phyloP scores from a whole-genome alignment of 2,797 vertebrate genomes.

The Myotis vivesi region DNA sequence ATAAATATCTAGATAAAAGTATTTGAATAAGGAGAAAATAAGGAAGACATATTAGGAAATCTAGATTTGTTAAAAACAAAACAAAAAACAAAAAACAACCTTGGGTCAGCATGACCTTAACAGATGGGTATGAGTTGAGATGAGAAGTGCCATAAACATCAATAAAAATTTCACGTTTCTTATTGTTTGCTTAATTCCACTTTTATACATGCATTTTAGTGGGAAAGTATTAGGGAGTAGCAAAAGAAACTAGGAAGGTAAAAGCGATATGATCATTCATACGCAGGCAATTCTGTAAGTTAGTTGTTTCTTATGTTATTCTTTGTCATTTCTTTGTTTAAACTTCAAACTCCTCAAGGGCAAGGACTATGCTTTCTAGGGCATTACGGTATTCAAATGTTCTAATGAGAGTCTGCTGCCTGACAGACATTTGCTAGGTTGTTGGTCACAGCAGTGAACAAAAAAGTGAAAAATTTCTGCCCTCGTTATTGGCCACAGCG shows the following conservation, averaged over 20 bases:
- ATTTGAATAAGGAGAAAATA: not conserved
- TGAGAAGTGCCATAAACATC: not conserved
- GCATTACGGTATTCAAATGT: not conserved
- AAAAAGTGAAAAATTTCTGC: not conserved
- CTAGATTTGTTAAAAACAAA: not conserved
- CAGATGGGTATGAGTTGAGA: not conserved
- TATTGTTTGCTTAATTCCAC: not conserved
- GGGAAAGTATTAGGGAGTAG: not conserved
- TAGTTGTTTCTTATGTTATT: not conserved
- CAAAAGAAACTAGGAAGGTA: not conserved
- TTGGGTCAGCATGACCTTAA: not conserved
- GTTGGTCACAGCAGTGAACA: not conserved
- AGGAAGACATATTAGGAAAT: not conserved
- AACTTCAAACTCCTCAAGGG: not conserved
- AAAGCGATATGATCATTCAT: not conserved
- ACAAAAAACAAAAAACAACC: not conserved
- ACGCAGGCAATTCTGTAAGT: not conserved
- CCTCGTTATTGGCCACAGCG: not conserved
- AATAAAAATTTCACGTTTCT: not conserved
- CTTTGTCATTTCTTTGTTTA: constrained; percentile 7
- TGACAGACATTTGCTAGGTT: not conserved
- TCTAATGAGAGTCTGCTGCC: not conserved
- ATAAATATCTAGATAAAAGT: not conserved
- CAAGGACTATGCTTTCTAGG: not conserved
- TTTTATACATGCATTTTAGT: not conserved